Base-by-base conservation (phyloP, 1,140 invertebrate genomes). In the Rhagoletis zephyria region DNA sequence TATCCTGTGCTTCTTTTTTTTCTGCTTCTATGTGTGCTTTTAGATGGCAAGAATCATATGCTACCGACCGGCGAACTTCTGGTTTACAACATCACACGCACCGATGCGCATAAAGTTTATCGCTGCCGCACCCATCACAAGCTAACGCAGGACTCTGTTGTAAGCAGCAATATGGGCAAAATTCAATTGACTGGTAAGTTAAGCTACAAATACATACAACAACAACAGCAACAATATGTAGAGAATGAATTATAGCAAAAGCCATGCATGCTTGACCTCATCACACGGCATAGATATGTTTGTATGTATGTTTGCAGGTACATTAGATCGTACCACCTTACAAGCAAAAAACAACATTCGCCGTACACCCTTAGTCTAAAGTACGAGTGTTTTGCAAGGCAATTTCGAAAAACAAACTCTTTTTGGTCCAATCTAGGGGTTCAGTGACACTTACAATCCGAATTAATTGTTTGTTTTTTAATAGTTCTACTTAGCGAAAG, bases 21-120 rank as follows among this genome's bases (percentile, higher is more conserved):
- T 74, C 48, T 45, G 30, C 30, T 40, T 12, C 42, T 42, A 2
- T 6, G 4, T 51, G 12, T 16, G 45, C 40, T 74, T 74, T 81
- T 56, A 96, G 96, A 96, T 93, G 96, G 96, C 87, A 96, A 96
- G 93, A 96, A 96, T 93, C 96, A 96, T 92, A 95, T 97, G 89
- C 93, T 96, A 64, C 95, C 96, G n/a, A 95, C 95, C 6, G 96
- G 96, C 14, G 96, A 97, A 91, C 94, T 97, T 70, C 93, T 97
- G 89, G 95, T 97, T 63, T 95, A 96, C 91, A 95, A 96, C 89
- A 94, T 97, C 67, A 95, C 96, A 88, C 95, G 94, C 91, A 95
- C 94, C 90, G 96, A 97, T 93, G 95, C 96, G 88, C 95, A 95
- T 90, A 91, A 91, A 87, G 88, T 91, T 60, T 92, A 91, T 88